Conservation (phyloP, 2,113 vertebrate species). For the Genyomyrus donnyi region DNA sequence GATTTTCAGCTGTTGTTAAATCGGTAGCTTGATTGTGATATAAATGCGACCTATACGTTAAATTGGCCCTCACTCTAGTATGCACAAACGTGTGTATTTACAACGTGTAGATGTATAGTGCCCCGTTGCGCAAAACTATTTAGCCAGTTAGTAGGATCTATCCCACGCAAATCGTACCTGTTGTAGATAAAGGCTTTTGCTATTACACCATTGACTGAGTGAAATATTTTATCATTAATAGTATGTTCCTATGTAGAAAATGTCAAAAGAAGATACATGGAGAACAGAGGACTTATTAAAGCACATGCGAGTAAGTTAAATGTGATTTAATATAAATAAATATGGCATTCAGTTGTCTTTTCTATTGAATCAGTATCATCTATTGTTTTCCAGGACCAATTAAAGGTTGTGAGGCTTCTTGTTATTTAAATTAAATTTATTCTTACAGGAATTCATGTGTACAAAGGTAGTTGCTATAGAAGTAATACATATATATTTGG, state of each 20-base stretch:
- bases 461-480: neutral
- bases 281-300: conserved; percentile 76
- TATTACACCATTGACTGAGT: neutral
- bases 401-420: neutral
- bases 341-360: neutral
- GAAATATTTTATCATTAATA: neutral
- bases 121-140: neutral
- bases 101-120: neutral
- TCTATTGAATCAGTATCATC: neutral
- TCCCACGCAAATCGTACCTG: neutral
- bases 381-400: neutral
- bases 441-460: neutral
- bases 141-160: neutral
- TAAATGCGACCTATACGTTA: neutral
- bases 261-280: conserved; percentile 90
- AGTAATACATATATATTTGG: neutral
- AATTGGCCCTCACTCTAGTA: neutral
- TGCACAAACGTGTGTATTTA: neutral
- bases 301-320: conserved; percentile 64
- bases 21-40: neutral
- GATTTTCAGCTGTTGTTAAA: neutral
- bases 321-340: conserved; percentile 18
- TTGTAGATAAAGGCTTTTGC: neutral
- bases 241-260: conserved; percentile 55
- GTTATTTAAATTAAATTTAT: neutral